phyloP scores from a whole-genome alignment of 2,888 invertebrate species.

The Trachelus stipa region DNA sequence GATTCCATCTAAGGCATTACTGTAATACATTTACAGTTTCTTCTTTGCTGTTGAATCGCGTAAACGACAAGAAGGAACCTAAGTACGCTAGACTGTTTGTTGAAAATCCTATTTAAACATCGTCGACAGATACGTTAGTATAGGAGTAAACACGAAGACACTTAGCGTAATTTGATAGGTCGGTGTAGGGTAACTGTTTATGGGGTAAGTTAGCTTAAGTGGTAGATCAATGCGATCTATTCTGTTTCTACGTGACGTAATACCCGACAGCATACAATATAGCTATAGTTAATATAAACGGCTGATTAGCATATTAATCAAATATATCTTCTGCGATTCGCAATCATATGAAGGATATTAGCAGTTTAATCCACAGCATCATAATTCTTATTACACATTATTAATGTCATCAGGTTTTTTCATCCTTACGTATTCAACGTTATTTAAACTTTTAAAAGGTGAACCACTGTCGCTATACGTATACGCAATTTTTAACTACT shows the following conservation, averaged over 20 bases:
- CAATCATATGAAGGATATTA: neutral
- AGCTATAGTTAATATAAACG: neutral
- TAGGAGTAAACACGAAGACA: constrained; percentile 31
- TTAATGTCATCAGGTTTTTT: constrained; percentile 16
- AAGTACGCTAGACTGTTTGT: neutral
- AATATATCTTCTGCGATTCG: constrained; percentile 16
- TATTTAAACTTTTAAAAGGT: constrained; percentile 10
- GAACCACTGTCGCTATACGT: neutral
- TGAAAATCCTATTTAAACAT: neutral
- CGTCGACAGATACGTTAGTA: neutral
- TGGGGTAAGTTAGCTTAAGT: constrained; percentile 22
- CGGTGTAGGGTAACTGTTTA: constrained; percentile 17
- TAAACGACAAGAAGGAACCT: neutral
- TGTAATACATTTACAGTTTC: neutral
- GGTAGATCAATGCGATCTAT: constrained; percentile 30
- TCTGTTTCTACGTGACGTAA: constrained; percentile 15
- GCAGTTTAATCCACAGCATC: neutral
- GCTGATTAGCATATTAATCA: constrained; percentile 22
- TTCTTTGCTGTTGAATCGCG: neutral
- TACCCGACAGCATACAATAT: neutral
- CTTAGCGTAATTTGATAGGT: constrained; percentile 40
- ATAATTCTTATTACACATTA: neutral
- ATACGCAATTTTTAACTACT: neutral
- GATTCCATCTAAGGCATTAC: neutral
- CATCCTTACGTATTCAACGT: constrained; percentile 20